phyloP scores from a whole-genome alignment of 2,888 invertebrate genomes.

The Lasius platythorax region DNA sequence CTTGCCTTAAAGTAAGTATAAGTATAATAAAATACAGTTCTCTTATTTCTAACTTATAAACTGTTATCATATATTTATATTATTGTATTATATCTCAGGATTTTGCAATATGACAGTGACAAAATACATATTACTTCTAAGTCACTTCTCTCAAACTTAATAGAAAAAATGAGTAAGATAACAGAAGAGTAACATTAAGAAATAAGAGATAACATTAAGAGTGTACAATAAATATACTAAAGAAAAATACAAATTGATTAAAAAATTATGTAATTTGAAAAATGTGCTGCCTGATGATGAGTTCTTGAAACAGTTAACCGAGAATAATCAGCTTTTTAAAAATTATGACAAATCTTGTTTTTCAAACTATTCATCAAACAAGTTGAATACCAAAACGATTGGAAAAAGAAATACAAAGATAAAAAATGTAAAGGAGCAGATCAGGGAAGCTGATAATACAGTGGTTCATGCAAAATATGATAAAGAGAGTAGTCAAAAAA shows the following conservation, averaged over 20 bases:
- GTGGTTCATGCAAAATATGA: neutral
- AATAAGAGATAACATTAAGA: no score
- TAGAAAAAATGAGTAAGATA: conserved; percentile 5
- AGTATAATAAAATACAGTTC: neutral
- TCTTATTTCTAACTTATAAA: neutral
- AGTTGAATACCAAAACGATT: neutral
- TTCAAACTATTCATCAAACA: conserved; percentile 7
- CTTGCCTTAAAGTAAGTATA: conserved; percentile 28
- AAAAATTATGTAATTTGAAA: conserved; percentile 33
- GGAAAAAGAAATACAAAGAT: conserved; percentile 3
- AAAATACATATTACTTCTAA: conserved; percentile 9
- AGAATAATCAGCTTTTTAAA: conserved; percentile 18
- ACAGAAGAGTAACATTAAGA: no score
- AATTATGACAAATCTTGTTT: conserved; percentile 35
- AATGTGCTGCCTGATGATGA: conserved; percentile 12
- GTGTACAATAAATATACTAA: conserved; percentile 28
- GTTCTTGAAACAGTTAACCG: conserved; percentile 22
- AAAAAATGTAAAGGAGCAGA: neutral
- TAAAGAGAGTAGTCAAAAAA: neutral
- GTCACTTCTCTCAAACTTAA: neutral
- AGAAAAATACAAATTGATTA: neutral
- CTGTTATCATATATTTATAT: conserved; percentile 6
- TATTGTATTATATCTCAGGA: conserved; percentile 20
- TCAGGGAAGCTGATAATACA: neutral
- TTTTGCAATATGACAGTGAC: conserved; percentile 4